These are phyloP conservation scores for Halocaridina rubra DNA, from an alignment of 2,888 invertebrate species.

Conservation along the genomic window DNA sequence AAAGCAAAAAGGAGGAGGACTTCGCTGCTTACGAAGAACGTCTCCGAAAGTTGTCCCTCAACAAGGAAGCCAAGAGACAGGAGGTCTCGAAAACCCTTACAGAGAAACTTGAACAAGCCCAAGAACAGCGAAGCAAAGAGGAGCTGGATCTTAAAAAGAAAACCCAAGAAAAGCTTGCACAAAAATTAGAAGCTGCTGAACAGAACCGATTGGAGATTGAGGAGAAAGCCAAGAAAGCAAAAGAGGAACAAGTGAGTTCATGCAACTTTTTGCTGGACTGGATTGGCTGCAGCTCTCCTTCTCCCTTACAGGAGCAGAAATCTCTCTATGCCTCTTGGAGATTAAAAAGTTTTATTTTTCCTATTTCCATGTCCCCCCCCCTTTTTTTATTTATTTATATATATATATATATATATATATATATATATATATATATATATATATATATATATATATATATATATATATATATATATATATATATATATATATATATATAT, in stretches of 20 bases:
- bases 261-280: too few relatives aligned
- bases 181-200: constrained; percentile 64
- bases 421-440: too few relatives aligned
- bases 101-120: constrained; percentile 63
- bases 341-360: too few relatives aligned
- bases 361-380: too few relatives aligned
- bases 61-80: constrained; percentile 39
- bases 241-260: constrained; percentile 57
- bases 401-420: too few relatives aligned
- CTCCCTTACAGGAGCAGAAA: too few relatives aligned
- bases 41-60: constrained; percentile 42
- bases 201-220: constrained; percentile 61
- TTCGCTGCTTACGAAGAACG: constrained; percentile 49
- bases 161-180: constrained; percentile 63
- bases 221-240: constrained; percentile 55
- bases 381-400: too few relatives aligned
- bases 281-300: too few relatives aligned
- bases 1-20: constrained; percentile 24
- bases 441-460: too few relatives aligned
- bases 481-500: too few relatives aligned
- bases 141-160: constrained; percentile 60
- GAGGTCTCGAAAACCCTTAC: constrained; percentile 7
- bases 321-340: too few relatives aligned
- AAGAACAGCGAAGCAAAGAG: constrained; percentile 63
- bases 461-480: too few relatives aligned